A percentile compares a stretch with the other conserved stretches of the same genome.
Conservation (phyloP, 2,113 vertebrate genomes). For the Nyctereutes procyonoides region DNA sequence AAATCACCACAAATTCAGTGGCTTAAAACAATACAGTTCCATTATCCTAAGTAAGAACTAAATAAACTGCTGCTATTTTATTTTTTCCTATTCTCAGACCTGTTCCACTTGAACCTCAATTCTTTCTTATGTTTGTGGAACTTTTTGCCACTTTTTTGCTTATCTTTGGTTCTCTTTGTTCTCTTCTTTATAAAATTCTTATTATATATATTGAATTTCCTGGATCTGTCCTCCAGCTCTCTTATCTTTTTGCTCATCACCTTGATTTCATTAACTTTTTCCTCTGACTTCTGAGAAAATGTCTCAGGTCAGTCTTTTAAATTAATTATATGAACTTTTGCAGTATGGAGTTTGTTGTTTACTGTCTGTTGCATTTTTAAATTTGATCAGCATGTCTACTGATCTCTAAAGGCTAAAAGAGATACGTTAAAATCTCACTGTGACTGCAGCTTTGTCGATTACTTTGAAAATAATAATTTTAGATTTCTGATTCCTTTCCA, state of each 20-base stretch:
- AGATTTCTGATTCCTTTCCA: not conserved
- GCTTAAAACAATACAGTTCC: not conserved
- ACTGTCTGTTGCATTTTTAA: constrained; percentile 30
- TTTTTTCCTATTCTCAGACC: not conserved
- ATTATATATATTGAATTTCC: constrained; percentile 59
- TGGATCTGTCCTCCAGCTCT: constrained; percentile 44
- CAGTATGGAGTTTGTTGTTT: not conserved
- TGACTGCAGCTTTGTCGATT: not conserved
- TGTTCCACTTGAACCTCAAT: constrained; percentile 3
- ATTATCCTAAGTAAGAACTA: constrained; percentile 1
- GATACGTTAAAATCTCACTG: constrained; percentile 9
- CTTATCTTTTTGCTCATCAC: constrained; percentile 61
- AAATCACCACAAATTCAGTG: not conserved
- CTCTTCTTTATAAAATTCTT: constrained; percentile 19
- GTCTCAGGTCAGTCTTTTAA: constrained; percentile 56
- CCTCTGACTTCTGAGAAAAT: constrained; percentile 66
- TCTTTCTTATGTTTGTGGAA: not conserved
- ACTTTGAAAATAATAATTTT: constrained; percentile 21
- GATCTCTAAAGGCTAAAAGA: constrained; percentile 44
- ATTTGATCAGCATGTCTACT: constrained; percentile 63
- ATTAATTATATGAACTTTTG: constrained; percentile 52
- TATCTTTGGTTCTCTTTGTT: constrained; percentile 7
- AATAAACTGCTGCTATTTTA: not conserved
- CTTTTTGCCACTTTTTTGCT: not conserved
- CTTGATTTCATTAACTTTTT: constrained; percentile 69